phyloP scores from a whole-genome alignment of 2,113 vertebrate genomes.

The Tiliqua scincoides region DNA sequence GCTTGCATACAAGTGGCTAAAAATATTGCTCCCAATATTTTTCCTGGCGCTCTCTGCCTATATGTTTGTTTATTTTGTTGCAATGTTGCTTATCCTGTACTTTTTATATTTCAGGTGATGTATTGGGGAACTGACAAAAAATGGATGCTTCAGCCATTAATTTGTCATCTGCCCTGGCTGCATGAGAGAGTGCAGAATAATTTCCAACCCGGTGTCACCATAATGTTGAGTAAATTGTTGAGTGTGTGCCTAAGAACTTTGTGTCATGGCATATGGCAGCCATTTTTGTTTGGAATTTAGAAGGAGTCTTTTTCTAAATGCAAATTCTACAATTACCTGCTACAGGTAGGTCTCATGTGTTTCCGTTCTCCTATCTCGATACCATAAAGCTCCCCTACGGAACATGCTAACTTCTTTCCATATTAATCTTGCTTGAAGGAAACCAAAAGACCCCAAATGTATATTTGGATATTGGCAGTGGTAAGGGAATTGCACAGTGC shows the following conservation, averaged over 20 bases:
- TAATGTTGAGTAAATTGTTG: conserved; percentile 9
- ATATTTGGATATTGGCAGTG: no score
- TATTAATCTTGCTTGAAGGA: background rate
- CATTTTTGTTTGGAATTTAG: background rate
- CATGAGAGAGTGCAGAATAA: background rate
- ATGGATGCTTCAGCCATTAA: background rate
- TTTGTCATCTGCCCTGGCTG: conserved; percentile 27
- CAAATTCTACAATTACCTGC: background rate
- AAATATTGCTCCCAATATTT: conserved; percentile 33
- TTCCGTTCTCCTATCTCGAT: no score
- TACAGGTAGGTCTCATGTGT: no score
- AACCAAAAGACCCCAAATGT: background rate
- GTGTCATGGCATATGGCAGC: background rate
- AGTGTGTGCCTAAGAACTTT: background rate
- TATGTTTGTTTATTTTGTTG: conserved; percentile 34
- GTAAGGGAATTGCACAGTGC: background rate
- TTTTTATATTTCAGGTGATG: conserved; percentile 4
- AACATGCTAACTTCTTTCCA: background rate
- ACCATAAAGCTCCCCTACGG: background rate
- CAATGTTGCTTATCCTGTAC: conserved; percentile 8
- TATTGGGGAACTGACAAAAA: conserved; percentile 33
- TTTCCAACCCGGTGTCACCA: background rate
- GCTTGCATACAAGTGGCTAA: conserved; percentile 47
- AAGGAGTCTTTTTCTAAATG: background rate
- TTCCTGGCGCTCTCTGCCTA: background rate